A percentile compares a stretch with the other conserved stretches of the same genome.
Evolutionary conservation across 2,113 vertebrate genomes (phyloP).

Genomic region (Pelusios castaneus): DNA sequence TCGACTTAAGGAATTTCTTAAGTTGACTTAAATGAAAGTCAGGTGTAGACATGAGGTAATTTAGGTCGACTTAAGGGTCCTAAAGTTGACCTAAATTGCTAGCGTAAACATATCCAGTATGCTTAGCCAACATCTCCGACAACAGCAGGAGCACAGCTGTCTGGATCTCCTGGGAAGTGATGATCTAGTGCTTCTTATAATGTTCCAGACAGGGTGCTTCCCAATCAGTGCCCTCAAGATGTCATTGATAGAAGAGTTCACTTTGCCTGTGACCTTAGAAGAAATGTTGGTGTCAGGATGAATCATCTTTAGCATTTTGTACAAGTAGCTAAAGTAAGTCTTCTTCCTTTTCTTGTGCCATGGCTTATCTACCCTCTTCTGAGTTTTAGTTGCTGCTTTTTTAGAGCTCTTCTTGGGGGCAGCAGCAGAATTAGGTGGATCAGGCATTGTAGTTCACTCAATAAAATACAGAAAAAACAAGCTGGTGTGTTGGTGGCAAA

Average conservation of each 20-base stretch:
- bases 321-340: conserved; percentile 60
- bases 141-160: conserved; percentile 79
- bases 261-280: conserved; percentile 35
- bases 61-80: no score
- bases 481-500: background rate
- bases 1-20: no score
- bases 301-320: conserved; percentile 76
- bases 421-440: conserved; percentile 76
- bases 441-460: background rate
- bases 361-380: conserved; percentile 76
- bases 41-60: no score
- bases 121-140: conserved; percentile 80
- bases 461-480: no score
- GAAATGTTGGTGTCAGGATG: conserved; percentile 78
- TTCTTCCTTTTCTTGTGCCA: conserved; percentile 65
- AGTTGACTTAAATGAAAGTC: no score
- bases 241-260: conserved; percentile 73
- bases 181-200: conserved; percentile 74
- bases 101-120: background rate
- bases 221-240: conserved; percentile 77
- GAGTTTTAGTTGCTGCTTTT: conserved; percentile 76
- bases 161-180: conserved; percentile 82
- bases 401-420: conserved; percentile 79
- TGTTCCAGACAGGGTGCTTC: conserved; percentile 72
- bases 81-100: no score